These are phyloP conservation scores for Argya squamiceps DNA, from an alignment of 2,797 vertebrate genomes.

Conservation along the genomic window DNA sequence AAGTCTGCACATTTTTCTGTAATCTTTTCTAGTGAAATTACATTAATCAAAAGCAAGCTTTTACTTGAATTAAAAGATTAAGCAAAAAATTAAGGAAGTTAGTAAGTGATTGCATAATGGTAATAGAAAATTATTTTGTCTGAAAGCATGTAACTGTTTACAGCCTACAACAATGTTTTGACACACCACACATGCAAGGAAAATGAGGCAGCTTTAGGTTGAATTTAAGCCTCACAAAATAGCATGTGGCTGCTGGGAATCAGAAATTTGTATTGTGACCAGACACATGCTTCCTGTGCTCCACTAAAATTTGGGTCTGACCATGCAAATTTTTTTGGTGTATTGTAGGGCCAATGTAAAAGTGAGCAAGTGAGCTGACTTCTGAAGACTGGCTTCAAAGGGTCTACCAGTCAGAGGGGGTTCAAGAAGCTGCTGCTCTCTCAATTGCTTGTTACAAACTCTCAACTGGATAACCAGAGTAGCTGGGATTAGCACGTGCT, in stretches of 20 bases:
- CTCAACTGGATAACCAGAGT: background rate
- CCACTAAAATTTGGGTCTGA: background rate
- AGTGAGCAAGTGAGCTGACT: background rate
- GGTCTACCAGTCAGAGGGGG: background rate
- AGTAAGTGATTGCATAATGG: background rate
- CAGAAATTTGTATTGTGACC: background rate
- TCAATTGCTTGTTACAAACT: background rate
- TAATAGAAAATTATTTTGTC: background rate
- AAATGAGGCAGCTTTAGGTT: background rate
- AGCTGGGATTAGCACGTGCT: background rate
- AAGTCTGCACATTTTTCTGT: background rate
- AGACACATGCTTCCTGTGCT: background rate
- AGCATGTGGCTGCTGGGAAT: rapidly evolving
- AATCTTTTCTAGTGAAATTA: background rate
- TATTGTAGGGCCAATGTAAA: background rate
- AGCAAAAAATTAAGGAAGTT: background rate
- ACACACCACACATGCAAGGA: background rate
- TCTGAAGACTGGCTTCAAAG: background rate
- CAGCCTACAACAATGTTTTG: background rate
- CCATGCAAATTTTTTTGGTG: background rate
- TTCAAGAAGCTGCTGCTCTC: background rate
- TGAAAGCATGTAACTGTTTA: background rate
- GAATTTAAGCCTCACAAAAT: background rate
- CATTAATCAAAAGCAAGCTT: background rate
- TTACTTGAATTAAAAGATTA: background rate